Evolutionary conservation across 2,113 vertebrate genomes (phyloP).

Genomic region (Chrysochloris asiatica): DNA sequence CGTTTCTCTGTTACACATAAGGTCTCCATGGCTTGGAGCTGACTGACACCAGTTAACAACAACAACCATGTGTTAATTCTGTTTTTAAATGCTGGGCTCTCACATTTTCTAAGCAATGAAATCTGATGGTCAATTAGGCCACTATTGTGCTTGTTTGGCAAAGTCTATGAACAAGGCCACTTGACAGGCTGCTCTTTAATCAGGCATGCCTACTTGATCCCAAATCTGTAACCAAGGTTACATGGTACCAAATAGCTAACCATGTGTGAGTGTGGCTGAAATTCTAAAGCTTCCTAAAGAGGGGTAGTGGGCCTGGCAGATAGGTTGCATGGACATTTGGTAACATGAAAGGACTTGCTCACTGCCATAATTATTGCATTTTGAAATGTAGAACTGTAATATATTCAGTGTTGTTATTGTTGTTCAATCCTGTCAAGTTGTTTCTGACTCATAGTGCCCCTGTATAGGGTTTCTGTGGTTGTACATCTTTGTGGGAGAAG

Average conservation of each 20-base stretch:
- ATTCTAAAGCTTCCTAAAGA: not conserved
- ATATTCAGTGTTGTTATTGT: not conserved
- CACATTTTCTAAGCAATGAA: not conserved
- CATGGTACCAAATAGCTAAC: not conserved
- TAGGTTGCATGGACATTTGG: not conserved
- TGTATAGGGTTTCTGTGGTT: too few relatives aligned
- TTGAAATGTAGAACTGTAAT: not conserved
- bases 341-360: not conserved
- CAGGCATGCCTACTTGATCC: too few relatives aligned
- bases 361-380: not conserved
- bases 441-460: too few relatives aligned
- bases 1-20: not conserved
- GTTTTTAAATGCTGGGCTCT: not conserved
- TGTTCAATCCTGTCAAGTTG: too few relatives aligned
- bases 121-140: not conserved
- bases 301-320: accelerated
- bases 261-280: not conserved
- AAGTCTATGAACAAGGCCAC: not conserved
- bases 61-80: not conserved
- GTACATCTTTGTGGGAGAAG: too few relatives aligned
- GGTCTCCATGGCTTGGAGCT: not conserved
- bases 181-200: not conserved
- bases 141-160: not conserved
- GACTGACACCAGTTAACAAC: not conserved
- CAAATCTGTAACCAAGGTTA: not conserved